Evolutionary conservation across 2,888 invertebrate species (phyloP), one percentile per base, ranked within the genome.

Genomic region (Omphaloscelis lunosa): DNA sequence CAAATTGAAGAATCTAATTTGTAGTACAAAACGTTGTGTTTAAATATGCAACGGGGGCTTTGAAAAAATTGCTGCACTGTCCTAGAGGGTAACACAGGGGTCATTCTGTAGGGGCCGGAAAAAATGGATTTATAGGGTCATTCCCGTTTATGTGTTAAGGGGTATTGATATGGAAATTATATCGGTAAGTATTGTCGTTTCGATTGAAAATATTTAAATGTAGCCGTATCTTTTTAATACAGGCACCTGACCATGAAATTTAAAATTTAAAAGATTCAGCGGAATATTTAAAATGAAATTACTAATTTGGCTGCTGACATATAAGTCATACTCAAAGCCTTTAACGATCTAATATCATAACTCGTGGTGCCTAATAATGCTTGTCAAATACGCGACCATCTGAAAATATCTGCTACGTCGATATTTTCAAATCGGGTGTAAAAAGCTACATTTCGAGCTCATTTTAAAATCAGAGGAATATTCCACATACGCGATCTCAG

Each of bases 1-100:
- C 92, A 92, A 92, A 93, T 92, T 89, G 90, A 86, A 85, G 90
- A 90, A 93, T 93, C 92, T 93, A 93, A 93, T 93, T 93, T 92
- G 90, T 90, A 87, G 86, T 89, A 90, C 91, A 91, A 91, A 92
- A 92, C 90, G 89, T 82, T 81, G 84, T 89, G 89, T 88, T 93
- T 90, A 92, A 92, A 93, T 93, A 93, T 93, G 93, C 93, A 93
- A 84, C 86, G 85, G 87, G 89, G 90, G 88, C 86, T 89, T 89
- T 85, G 89, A 90, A 91, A 93, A 93, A 93, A 92, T 85, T 89
- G 88, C 90, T 89, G 92, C 90, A 91, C 75, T 88, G 87, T 89
- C 88, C 87, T 86, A 84, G 86, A 87, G 89, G 86, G 89, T 88
- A 83, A 79, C 63, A 72, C 82, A 80, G 79, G 91, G 91, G 90